Conservation (phyloP, 2,113 vertebrate species). For the Tangachromis dhanisi region DNA sequence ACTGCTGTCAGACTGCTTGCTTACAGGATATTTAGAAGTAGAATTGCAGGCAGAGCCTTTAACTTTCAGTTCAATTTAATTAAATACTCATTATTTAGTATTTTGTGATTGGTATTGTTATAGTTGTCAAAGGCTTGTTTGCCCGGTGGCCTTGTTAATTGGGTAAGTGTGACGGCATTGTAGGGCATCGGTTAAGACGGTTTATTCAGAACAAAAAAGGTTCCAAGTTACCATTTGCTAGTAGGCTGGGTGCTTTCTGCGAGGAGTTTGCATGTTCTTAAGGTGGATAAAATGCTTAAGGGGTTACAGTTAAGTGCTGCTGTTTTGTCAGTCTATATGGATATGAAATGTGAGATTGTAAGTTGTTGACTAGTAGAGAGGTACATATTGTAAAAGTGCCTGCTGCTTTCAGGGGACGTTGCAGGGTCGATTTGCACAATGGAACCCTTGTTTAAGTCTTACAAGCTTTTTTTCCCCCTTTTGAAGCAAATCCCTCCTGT, state of each 20-base stretch:
- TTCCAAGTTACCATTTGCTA: background rate
- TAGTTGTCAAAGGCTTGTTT: background rate
- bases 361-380: background rate
- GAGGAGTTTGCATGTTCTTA: background rate
- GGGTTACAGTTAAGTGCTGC: background rate
- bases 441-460: conserved; percentile 12
- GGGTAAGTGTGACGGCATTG: background rate
- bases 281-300: background rate
- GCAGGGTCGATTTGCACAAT: conserved; percentile 16
- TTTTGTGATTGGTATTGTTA: background rate
- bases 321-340: background rate
- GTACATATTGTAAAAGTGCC: background rate
- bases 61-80: background rate
- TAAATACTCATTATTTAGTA: background rate
- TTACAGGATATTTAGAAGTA: background rate
- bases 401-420: background rate
- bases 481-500: background rate
- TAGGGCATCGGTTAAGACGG: background rate
- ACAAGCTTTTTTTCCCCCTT: background rate
- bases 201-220: background rate
- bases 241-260: background rate
- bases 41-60: background rate
- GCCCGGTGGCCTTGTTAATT: background rate
- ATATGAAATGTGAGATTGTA: background rate
- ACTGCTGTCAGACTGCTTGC: background rate